These are phyloP conservation scores for Brachyhypopomus gauderio DNA, from an alignment of 2,113 vertebrate species.

Conservation along the genomic window DNA sequence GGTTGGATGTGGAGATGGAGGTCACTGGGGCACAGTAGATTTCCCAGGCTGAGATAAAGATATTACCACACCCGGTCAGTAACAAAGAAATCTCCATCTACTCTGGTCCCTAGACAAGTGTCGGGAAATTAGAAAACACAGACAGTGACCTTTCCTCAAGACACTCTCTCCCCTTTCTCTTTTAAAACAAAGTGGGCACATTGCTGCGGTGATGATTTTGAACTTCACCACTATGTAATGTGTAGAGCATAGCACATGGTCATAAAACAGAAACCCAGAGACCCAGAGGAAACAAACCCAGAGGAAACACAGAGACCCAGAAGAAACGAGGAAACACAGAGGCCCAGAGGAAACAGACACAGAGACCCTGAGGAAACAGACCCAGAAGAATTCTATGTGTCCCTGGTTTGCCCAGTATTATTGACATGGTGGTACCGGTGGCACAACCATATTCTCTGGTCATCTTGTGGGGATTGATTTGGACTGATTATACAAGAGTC, in stretches of 20 bases:
- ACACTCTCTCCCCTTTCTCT: slow-evolving; percentile 58
- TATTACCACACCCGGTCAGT: slow-evolving; percentile 71
- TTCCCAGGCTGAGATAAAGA: slow-evolving; percentile 78
- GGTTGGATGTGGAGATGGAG: slow-evolving; percentile 66
- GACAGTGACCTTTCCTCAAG: slow-evolving; percentile 72
- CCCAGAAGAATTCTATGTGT: neutral
- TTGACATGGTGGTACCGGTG: neutral
- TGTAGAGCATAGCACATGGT: neutral
- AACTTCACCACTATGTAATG: neutral
- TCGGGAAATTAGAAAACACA: slow-evolving; percentile 75
- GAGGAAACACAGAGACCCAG: too few species aligned
- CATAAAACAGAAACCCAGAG: too few species aligned
- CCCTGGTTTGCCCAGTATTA: neutral
- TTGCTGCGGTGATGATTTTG: neutral
- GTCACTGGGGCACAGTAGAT: slow-evolving; percentile 71
- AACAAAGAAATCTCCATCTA: slow-evolving; percentile 75
- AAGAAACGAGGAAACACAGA: too few species aligned
- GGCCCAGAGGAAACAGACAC: too few species aligned
- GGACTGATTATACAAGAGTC: slow-evolving; percentile 3
- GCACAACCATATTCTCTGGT: neutral
- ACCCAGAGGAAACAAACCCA: too few species aligned
- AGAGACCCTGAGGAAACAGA: too few species aligned
- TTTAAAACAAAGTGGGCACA: slow-evolving; percentile 13
- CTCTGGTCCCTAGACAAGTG: slow-evolving; percentile 68
- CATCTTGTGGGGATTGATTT: neutral